Conservation (phyloP, 2,113 vertebrate species). For the Brachyhypopomus occidentalis region DNA sequence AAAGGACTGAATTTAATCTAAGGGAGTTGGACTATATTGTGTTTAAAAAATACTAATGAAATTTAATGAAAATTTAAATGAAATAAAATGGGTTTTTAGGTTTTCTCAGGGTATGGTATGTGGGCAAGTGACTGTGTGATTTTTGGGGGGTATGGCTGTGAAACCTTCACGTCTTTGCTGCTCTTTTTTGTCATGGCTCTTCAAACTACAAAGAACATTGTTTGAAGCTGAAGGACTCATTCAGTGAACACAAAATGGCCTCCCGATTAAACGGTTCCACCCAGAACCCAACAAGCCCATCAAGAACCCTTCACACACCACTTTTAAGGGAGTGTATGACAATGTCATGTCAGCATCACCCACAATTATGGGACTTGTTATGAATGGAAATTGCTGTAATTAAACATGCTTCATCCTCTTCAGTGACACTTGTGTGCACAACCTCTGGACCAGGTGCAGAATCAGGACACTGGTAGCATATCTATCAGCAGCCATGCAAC, state of each 20-base stretch:
- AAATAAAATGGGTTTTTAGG: neutral
- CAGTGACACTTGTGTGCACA: too few species aligned
- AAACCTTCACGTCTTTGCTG: conserved; percentile 20
- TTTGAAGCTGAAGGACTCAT: conserved; percentile 13
- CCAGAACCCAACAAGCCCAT: conserved; percentile 3
- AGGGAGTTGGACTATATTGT: neutral
- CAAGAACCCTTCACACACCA: conserved; percentile 19
- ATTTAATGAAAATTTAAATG: neutral
- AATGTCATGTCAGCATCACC: conserved; percentile 12
- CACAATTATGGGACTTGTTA: neutral
- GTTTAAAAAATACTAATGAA: neutral
- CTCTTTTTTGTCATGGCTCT: conserved; percentile 18
- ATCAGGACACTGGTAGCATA: neutral
- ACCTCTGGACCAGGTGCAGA: neutral
- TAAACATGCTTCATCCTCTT: too few species aligned
- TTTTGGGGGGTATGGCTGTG: conserved; percentile 21
- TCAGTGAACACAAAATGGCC: conserved; percentile 20
- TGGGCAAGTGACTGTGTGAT: conserved; percentile 13
- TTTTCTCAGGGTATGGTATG: neutral
- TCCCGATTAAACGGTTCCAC: conserved; percentile 10
- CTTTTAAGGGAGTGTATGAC: conserved; percentile 26
- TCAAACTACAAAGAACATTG: conserved; percentile 31
- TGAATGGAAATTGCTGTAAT: too few species aligned
- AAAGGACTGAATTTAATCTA: neutral
- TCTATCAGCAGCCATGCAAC: neutral